Percentiles rank a stretch among this genome's conserved stretches.
These are phyloP conservation scores for Zonotrichia leucophrys DNA, from an alignment of 2,113 vertebrate genomes.

Conservation along the genomic window DNA sequence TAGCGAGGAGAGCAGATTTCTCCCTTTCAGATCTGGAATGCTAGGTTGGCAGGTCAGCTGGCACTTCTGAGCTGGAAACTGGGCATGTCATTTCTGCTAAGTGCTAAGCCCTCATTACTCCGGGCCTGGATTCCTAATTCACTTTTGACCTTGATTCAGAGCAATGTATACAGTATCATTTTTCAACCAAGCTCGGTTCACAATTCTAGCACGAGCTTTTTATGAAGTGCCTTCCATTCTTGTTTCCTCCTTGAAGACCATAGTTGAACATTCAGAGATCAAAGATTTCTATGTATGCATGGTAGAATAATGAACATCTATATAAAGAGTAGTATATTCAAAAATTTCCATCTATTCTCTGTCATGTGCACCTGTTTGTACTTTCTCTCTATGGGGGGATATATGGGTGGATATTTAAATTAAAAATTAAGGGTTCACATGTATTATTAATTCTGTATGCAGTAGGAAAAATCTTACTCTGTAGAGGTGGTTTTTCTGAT, in stretches of 20 bases:
- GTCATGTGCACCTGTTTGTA: slow-evolving; percentile 39
- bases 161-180: slow-evolving; percentile 42
- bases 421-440: slow-evolving; percentile 10
- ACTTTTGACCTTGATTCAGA: slow-evolving; percentile 61
- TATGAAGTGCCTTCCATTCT: slow-evolving; percentile 55
- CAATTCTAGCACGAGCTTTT: slow-evolving; percentile 33
- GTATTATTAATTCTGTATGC: not conserved
- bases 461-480: not conserved
- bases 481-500: not conserved
- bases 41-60: slow-evolving; percentile 65
- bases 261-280: slow-evolving; percentile 30
- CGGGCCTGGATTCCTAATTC: slow-evolving; percentile 46
- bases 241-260: slow-evolving; percentile 35
- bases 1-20: slow-evolving; percentile 53
- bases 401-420: not conserved
- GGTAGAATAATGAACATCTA: slow-evolving; percentile 28
- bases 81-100: slow-evolving; percentile 56
- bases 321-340: slow-evolving; percentile 23
- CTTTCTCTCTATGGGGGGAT: not conserved
- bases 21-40: slow-evolving; percentile 55
- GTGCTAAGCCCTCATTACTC: slow-evolving; percentile 63
- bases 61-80: slow-evolving; percentile 51
- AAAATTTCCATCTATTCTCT: slow-evolving; percentile 26
- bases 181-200: slow-evolving; percentile 26
- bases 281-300: slow-evolving; percentile 22